Base-by-base conservation (phyloP, 2,888 invertebrate species). In the Hirtodrosophila cameraria region DNA sequence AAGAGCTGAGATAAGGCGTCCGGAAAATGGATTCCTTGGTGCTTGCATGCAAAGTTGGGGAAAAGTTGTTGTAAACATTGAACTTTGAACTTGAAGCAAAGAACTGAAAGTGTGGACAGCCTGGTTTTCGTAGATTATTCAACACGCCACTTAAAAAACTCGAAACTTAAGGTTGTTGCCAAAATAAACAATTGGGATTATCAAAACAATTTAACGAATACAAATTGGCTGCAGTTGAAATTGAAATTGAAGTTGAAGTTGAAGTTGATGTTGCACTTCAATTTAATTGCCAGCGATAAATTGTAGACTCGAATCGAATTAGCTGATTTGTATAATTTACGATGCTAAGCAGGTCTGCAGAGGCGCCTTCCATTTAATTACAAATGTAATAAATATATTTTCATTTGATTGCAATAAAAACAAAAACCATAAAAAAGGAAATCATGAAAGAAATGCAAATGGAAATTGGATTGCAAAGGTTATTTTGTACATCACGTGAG, bases 271-370 rank as follows among this genome's bases (percentile, higher is more conserved):
- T 23, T 46, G 59, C 71, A 71, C 62, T 67, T 55, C 23, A 55
- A 30, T 23, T 36, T 5, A 54, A 52, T 38, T 48, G 41, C 23
- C 9, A 11, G n/a, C n/a, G 23, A 33, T 35, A 35, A 45, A 33
- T 48, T 27, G 27, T 15, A 48, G 46, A 36, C 23, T 52, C 30
- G 43, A 38, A 42, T 50, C 30, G 16, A 58, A 55, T 33, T 48
- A 39, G 12, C n/a, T 36, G 52, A 74, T 61, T 74, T 74, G 50
- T 62, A 38, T 69, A 63, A 65, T 69, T 62, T 45, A 61, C 25
- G 6, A 20, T 20, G 31, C 20, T 25, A 35, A 7, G 9, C 27
- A 45, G 64, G 54, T 42, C 45, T 38, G 35, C 45, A 41, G 35
- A 57, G 28, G 15, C 36, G 20, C 36, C 23, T 33, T 18, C 27